Conservation (phyloP, 2,797 vertebrate species). For the Meda fulgida region DNA sequence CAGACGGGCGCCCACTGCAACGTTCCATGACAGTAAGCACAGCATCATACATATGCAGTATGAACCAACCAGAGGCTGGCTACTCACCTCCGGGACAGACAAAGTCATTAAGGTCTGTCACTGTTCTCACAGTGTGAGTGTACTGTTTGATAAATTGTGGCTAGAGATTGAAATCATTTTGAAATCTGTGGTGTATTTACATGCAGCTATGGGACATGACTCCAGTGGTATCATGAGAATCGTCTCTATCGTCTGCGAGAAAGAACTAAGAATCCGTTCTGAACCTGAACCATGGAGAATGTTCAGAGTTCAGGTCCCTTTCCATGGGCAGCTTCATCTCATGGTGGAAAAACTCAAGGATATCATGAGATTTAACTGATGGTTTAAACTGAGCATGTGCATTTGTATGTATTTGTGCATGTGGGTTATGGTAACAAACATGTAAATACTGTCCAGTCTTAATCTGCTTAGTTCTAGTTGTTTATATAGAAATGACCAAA, state of each 20-base stretch:
- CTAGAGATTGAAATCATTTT: not conserved
- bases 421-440: not conserved
- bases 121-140: not conserved
- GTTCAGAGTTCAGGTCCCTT: not conserved
- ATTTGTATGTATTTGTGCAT: constrained; percentile 29
- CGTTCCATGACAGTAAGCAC: constrained; percentile 97
- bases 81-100: constrained; percentile 94
- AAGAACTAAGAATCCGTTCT: not conserved
- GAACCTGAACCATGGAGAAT: not conserved
- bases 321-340: constrained; percentile 8
- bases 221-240: constrained; percentile 92
- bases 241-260: not conserved
- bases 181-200: constrained; percentile 33
- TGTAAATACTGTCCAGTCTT: constrained; percentile 29
- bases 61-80: constrained; percentile 90
- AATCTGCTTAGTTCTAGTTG: constrained; percentile 16
- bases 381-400: constrained; percentile 6
- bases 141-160: not conserved
- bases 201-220: constrained; percentile 97
- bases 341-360: constrained; percentile 19
- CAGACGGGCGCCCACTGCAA: constrained; percentile 93
- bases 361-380: not conserved
- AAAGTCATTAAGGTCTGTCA: constrained; percentile 91
- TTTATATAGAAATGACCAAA: constrained; percentile 17
- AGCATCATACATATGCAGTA: constrained; percentile 92